A percentile compares a stretch with the other conserved stretches of the same genome.
These are phyloP conservation scores for Acronicta aceris DNA, from an alignment of 2,888 invertebrate genomes.

Conservation along the genomic window DNA sequence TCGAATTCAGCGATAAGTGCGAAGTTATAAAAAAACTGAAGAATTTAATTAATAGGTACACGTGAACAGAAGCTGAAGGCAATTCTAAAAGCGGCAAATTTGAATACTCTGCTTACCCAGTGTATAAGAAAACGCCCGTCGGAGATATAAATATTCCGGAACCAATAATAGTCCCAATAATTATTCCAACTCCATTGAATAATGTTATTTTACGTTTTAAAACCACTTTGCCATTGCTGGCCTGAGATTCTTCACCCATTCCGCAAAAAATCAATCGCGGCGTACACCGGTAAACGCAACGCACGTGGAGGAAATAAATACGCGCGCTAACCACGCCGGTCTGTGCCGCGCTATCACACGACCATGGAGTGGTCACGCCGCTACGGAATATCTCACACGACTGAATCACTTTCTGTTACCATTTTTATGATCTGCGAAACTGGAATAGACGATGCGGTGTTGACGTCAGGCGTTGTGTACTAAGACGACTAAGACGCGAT, in stretches of 20 bases:
- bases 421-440: conserved; percentile 80
- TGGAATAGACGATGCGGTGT: conserved; percentile 71
- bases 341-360: conserved; percentile 39
- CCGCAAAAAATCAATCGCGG: conserved; percentile 85
- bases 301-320: conserved; percentile 72
- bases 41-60: conserved; percentile 28
- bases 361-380: conserved; percentile 60
- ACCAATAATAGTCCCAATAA: conserved; percentile 96
- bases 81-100: conserved; percentile 69
- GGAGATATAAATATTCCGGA: conserved; percentile 98
- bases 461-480: conserved; percentile 67
- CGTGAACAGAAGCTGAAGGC: conserved; percentile 43
- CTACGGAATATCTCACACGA: conserved; percentile 74
- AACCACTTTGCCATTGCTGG: conserved; percentile 89
- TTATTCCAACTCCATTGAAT: conserved; percentile 95
- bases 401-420: conserved; percentile 82
- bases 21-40: conserved; percentile 46
- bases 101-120: conserved; percentile 86
- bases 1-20: conserved; percentile 51
- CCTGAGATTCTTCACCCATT: conserved; percentile 85
- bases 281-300: conserved; percentile 71
- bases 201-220: conserved; percentile 95
- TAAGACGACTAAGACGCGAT: conserved; percentile 64
- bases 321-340: conserved; percentile 57
- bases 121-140: conserved; percentile 92